A percentile compares a stretch with the other conserved stretches of the same genome.
Conservation (phyloP, 2,888 invertebrate genomes). For the Nysson spinosus region DNA sequence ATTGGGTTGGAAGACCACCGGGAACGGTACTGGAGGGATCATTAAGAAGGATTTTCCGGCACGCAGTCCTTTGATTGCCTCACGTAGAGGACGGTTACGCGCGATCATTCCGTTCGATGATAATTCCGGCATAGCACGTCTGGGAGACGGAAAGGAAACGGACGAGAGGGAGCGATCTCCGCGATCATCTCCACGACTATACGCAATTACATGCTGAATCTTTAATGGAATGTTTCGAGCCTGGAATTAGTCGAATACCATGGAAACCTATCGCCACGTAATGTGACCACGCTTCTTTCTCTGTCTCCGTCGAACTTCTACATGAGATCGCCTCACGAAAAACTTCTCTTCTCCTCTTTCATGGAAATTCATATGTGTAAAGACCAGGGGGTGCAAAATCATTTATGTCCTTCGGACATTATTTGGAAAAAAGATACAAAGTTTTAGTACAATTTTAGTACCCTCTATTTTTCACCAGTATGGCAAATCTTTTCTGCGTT, state of each 20-base stretch:
- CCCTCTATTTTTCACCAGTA: no score
- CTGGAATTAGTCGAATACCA: constrained; percentile 77
- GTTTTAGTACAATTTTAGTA: no score
- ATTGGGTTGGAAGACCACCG: constrained; percentile 28
- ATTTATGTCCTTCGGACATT: no score
- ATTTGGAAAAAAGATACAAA: no score
- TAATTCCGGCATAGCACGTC: constrained; percentile 59
- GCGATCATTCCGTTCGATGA: constrained; percentile 66
- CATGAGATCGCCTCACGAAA: not conserved
- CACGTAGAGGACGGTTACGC: constrained; percentile 64
- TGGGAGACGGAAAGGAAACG: constrained; percentile 39
- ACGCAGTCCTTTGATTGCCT: constrained; percentile 65
- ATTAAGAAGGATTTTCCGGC: constrained; percentile 70
- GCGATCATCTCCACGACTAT: constrained; percentile 73
- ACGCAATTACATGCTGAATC: constrained; percentile 78
- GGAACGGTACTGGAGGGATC: constrained; percentile 45
- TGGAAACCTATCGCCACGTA: constrained; percentile 74
- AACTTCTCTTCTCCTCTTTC: not conserved
- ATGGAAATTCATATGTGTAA: no score
- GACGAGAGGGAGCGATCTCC: constrained; percentile 53
- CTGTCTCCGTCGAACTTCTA: not conserved
- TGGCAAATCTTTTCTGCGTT: no score
- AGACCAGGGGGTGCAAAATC: no score
- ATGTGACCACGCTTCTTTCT: constrained; percentile 55
- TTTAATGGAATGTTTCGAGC: constrained; percentile 77